A percentile compares a stretch with the other conserved stretches of the same genome.
Conservation (phyloP, 1,140 invertebrate genomes). For the Halesus radiatus region DNA sequence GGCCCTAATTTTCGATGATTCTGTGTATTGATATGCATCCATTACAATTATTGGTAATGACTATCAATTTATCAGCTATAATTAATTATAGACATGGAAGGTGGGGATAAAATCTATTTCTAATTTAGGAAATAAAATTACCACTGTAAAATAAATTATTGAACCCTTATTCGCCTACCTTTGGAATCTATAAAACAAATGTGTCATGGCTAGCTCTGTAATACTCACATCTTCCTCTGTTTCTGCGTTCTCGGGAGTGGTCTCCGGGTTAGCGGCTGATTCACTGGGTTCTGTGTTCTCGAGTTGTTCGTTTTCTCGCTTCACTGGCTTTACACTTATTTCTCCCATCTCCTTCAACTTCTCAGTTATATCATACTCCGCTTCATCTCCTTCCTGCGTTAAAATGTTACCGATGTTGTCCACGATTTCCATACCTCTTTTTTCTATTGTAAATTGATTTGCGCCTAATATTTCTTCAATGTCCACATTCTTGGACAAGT, state of each 20-base stretch:
- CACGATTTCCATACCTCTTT: not conserved
- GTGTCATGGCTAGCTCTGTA: too few species aligned
- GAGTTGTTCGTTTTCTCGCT: conserved; percentile 55
- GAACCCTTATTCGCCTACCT: too few species aligned
- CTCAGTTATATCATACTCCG: conserved; percentile 67
- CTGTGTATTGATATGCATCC: too few species aligned
- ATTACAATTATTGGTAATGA: too few species aligned
- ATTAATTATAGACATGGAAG: too few species aligned
- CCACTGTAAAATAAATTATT: too few species aligned
- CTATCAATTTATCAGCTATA: too few species aligned
- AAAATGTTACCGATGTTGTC: conserved; percentile 59
- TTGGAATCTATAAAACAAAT: too few species aligned
- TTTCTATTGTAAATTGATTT: conserved; percentile 66
- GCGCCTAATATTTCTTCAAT: conserved; percentile 65
- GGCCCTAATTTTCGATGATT: too few species aligned
- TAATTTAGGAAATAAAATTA: too few species aligned
- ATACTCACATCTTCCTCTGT: conserved; percentile 53
- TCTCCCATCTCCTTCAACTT: conserved; percentile 74
- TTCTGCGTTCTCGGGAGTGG: conserved; percentile 42
- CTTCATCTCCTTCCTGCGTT: conserved; percentile 39
- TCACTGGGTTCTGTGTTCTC: conserved; percentile 9
- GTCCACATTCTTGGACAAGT: conserved; percentile 68
- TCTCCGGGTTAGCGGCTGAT: conserved; percentile 34
- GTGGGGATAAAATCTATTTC: too few species aligned
- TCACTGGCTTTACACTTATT: conserved; percentile 66